A percentile compares a stretch with the other conserved stretches of the same genome.
Evolutionary conservation across 2,888 invertebrate genomes (phyloP).

Genomic region (Hydriomena furcata): DNA sequence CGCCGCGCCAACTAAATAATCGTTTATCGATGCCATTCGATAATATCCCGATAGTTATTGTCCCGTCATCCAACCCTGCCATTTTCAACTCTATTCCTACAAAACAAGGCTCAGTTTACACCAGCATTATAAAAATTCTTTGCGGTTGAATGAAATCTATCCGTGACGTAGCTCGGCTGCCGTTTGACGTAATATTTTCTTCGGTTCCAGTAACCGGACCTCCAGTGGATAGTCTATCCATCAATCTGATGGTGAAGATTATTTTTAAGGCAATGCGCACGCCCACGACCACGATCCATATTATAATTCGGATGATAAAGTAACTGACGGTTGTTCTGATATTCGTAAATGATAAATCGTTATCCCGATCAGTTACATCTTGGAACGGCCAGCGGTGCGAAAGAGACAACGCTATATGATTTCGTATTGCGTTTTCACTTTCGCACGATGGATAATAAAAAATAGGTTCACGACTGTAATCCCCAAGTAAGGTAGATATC

Average conservation of each 20-base stretch:
- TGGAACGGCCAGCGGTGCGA: no score
- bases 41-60: constrained; percentile 13
- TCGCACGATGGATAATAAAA: no score
- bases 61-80: background rate
- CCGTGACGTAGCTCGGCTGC: constrained; percentile 13
- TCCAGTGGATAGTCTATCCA: constrained; percentile 11
- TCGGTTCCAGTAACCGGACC: constrained; percentile 1
- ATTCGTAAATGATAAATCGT: constrained; percentile 18
- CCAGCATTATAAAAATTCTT: background rate
- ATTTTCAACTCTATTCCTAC: constrained; percentile 1
- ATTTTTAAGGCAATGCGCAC: constrained; percentile 1
- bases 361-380: constrained; percentile 6
- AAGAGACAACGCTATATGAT: no score
- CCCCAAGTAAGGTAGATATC: no score
- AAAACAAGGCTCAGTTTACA: background rate
- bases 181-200: background rate
- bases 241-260: constrained; percentile 20
- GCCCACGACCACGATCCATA: constrained; percentile 6
- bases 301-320: constrained; percentile 27
- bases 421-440: no score
- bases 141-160: constrained; percentile 8
- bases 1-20: constrained; percentile 17
- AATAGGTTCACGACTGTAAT: no score
- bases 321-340: constrained; percentile 20
- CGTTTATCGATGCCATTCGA: constrained; percentile 27